Conservation (phyloP, 2,797 vertebrate genomes). For the Apogon talboti region DNA sequence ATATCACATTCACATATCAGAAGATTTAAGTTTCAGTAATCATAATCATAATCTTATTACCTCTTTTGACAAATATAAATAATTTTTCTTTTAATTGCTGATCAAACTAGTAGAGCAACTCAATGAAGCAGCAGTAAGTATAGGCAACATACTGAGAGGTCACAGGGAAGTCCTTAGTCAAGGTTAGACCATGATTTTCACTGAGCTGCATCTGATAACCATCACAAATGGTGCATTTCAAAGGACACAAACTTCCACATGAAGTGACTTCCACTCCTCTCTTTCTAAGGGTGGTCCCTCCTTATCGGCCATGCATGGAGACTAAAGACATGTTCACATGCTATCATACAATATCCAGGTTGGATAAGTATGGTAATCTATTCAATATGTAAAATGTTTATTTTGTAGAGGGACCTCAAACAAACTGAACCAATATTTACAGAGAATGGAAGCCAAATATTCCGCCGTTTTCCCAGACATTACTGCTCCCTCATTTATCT, state of each 20-base stretch:
- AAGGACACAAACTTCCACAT: constrained; percentile 79
- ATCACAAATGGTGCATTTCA: constrained; percentile 79
- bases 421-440: constrained; percentile 85
- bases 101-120: too few species aligned
- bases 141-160: constrained; percentile 14
- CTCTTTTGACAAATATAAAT: too few species aligned
- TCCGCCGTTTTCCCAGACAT: constrained; percentile 79
- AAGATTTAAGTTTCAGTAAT: neutral
- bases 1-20: constrained; percentile 9
- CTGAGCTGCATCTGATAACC: constrained; percentile 75
- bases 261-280: constrained; percentile 65
- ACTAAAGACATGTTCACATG: constrained; percentile 84
- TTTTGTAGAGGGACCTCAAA: constrained; percentile 79
- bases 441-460: constrained; percentile 79
- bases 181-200: constrained; percentile 61
- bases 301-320: constrained; percentile 59
- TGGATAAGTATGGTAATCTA: constrained; percentile 80
- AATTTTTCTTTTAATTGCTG: too few species aligned
- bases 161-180: constrained; percentile 60
- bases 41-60: too few species aligned
- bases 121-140: too few species aligned
- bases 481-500: constrained; percentile 77
- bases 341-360: constrained; percentile 82
- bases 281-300: constrained; percentile 76
- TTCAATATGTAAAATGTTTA: constrained; percentile 85